phyloP scores from a whole-genome alignment of 2,888 invertebrate genomes.

The Teleiodes luculella region DNA sequence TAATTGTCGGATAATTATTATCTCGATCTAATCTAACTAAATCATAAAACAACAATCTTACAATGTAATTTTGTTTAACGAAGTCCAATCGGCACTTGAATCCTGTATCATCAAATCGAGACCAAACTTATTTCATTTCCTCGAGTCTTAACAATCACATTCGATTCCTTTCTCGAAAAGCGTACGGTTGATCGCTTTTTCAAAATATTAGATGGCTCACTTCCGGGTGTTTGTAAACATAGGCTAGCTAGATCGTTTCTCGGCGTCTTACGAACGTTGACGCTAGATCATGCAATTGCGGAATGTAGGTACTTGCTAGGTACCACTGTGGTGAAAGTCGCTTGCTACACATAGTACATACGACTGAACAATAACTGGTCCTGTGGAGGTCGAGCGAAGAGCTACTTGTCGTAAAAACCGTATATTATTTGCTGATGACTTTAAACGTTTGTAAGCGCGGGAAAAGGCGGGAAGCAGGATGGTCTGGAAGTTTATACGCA shows the following conservation, averaged over 20 bases:
- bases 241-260: background rate
- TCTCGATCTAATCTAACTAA: no score
- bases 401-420: slow-evolving; percentile 23
- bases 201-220: background rate
- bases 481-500: no score
- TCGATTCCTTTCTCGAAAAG: no score
- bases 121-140: no score
- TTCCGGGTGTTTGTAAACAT: slow-evolving; percentile 1
- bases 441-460: background rate
- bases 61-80: no score
- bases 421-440: background rate
- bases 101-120: no score
- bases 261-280: background rate
- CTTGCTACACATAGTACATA: slow-evolving; percentile 28
- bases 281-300: slow-evolving; percentile 5
- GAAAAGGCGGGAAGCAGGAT: no score
- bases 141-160: no score
- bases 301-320: background rate
- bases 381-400: slow-evolving; percentile 38
- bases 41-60: no score
- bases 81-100: no score
- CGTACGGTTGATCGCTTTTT: no score
- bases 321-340: slow-evolving; percentile 42
- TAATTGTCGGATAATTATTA: no score
- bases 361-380: slow-evolving; percentile 53